Conservation (phyloP, 1,140 invertebrate species). For the Apis florea region DNA sequence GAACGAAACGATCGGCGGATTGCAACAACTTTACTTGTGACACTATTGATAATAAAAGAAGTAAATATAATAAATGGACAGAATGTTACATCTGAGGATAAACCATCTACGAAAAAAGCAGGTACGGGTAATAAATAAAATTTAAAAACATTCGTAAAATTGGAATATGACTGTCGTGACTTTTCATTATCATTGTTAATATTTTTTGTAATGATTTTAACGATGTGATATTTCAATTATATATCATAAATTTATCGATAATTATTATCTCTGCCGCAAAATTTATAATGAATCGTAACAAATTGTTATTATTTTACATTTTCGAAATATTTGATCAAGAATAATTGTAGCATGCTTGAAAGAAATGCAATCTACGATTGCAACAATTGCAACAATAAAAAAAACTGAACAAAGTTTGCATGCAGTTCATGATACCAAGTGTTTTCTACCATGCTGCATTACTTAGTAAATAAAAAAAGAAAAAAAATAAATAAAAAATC, state of each 20-base stretch:
- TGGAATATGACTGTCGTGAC: too few relatives aligned
- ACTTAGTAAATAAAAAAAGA: not conserved
- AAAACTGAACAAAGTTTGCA: not conserved
- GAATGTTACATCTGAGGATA: not conserved
- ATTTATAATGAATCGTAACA: not conserved
- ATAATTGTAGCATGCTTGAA: not conserved
- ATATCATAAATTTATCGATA: not conserved
- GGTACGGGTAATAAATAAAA: constrained; percentile 19
- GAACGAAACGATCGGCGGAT: not conserved
- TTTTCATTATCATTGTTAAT: too few relatives aligned
- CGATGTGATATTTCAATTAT: too few relatives aligned
- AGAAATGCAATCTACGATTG: not conserved
- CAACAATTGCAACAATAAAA: not conserved
- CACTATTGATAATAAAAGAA: not conserved
- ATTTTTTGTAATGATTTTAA: too few relatives aligned
- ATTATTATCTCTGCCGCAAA: not conserved
- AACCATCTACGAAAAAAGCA: not conserved
- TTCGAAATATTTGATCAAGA: not conserved
- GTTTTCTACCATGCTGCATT: not conserved
- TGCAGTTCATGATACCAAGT: not conserved
- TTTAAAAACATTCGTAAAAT: not conserved
- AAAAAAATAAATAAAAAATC: not conserved
- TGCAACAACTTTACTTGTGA: constrained; percentile 3
- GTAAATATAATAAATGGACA: not conserved
- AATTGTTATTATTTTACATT: not conserved